phyloP scores from a whole-genome alignment of 2,888 invertebrate species.

The Lathronympha strigana region DNA sequence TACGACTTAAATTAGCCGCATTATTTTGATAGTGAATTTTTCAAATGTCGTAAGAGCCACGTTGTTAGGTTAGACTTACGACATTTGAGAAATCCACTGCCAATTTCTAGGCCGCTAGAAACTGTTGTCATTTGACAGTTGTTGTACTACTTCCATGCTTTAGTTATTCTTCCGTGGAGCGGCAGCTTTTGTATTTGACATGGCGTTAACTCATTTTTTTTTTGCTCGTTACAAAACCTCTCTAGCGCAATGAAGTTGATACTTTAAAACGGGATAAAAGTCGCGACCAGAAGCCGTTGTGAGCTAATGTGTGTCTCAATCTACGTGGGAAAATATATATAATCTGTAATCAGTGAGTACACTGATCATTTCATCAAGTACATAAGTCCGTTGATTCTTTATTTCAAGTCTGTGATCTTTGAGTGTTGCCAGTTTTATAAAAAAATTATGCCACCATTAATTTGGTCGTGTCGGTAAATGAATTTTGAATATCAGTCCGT shows the following conservation, averaged over 20 bases:
- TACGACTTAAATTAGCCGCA: no score
- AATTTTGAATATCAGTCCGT: background rate
- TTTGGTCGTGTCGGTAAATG: background rate
- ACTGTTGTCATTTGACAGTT: no score
- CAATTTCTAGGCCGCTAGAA: no score
- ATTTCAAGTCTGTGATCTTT: background rate
- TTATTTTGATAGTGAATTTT: no score
- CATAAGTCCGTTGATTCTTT: constrained; percentile 1
- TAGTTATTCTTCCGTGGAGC: no score
- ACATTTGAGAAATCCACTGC: no score
- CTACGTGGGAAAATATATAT: constrained; percentile 37
- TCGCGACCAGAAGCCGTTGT: constrained; percentile 49
- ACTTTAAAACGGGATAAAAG: background rate
- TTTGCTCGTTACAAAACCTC: no score
- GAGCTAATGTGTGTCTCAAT: constrained; percentile 51
- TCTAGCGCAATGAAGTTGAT: background rate
- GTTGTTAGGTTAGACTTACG: no score
- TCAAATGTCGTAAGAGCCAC: no score
- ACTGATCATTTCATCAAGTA: background rate
- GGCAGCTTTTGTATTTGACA: no score
- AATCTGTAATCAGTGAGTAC: background rate
- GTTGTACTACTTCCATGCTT: no score
- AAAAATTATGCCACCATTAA: background rate
- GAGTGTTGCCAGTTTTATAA: background rate
- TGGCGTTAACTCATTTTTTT: no score